Evolutionary conservation across 2,888 invertebrate species (phyloP), one percentile per base, ranked within the genome.

Genomic region (Drosophila rellima): DNA sequence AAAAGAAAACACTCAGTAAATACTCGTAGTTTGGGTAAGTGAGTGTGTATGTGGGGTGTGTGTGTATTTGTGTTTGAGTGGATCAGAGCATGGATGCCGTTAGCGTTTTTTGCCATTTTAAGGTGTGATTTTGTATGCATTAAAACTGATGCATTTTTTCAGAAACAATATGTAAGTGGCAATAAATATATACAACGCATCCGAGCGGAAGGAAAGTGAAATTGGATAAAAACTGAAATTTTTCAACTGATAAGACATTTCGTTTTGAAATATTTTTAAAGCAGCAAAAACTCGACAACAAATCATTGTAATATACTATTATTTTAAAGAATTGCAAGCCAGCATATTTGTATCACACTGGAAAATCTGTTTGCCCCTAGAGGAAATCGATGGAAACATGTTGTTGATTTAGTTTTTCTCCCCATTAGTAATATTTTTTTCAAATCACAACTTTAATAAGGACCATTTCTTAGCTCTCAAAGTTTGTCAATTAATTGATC

Each of bases 71-170:
- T 44, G 10, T 55, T 40, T 56, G 60, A 56, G 61, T 70, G 51
- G 55, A 60, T 79, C 60, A 67, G 42, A 45, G 62, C 40, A 20
- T 20, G 18, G 17, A 35, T 72, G 51, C 72, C 55, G 63, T 59
- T 62, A 54, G 50, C 54, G 42, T 42, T 76, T 67, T 68, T 71
- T 55, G 56, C 61, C 50, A 64, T 71, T 71, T 78, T 26, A 67
- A 63, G 56, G 50, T 60, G 47, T 33, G 42, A 11, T 44, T 61
- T 39, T 48, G 56, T 54, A 18, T 59, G 47, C 72, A 78, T 61
- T 77, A 42, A 69, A 78, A 78, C 42, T 80, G 70, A 80, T 78
- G 81, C 73, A 73, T 73, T 73, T 73, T 80, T 66, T 20, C 35
- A 69, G 63, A 51, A 56, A 57, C 62, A 54, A 67, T 35, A 35